Conservation (phyloP, 2,888 invertebrate species). For the Eupithecia exiguata region DNA sequence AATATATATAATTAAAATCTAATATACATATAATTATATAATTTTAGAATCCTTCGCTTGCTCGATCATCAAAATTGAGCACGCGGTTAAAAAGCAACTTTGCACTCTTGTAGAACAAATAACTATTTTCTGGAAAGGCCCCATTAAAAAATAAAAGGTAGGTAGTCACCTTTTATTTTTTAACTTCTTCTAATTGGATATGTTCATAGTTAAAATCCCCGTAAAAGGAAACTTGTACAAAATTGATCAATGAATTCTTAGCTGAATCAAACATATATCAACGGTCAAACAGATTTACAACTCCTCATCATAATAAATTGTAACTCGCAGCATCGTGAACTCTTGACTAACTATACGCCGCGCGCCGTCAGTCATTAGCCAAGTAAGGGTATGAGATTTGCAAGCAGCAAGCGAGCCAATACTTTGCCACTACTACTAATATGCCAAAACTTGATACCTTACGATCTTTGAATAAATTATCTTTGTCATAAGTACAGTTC, state of each 20-base stretch:
- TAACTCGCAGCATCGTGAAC: slow-evolving; percentile 1
- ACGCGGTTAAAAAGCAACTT: no score
- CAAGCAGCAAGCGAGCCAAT: slow-evolving; percentile 2
- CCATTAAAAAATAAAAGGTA: no score
- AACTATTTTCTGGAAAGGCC: no score
- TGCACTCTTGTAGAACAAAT: no score
- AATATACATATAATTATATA: no score
- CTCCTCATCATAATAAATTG: slow-evolving; percentile 22
- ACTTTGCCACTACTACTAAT: no score
- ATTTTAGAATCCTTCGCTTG: no score
- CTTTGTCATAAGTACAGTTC: background rate
- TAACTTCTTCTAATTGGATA: no score
- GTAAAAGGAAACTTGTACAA: background rate
- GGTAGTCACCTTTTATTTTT: no score
- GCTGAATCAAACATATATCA: slow-evolving; percentile 10
- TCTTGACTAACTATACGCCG: slow-evolving; percentile 19
- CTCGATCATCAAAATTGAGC: no score
- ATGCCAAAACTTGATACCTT: background rate
- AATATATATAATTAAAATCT: no score
- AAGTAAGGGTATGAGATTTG: slow-evolving; percentile 20
- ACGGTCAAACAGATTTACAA: slow-evolving; percentile 20
- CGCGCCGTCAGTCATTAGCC: slow-evolving; percentile 28
- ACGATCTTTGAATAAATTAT: slow-evolving; percentile 4
- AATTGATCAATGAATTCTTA: background rate
- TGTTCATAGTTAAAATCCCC: no score